These are phyloP conservation scores for Gisinianus flammeolus DNA, from an alignment of 2,888 invertebrate genomes.

Conservation along the genomic window DNA sequence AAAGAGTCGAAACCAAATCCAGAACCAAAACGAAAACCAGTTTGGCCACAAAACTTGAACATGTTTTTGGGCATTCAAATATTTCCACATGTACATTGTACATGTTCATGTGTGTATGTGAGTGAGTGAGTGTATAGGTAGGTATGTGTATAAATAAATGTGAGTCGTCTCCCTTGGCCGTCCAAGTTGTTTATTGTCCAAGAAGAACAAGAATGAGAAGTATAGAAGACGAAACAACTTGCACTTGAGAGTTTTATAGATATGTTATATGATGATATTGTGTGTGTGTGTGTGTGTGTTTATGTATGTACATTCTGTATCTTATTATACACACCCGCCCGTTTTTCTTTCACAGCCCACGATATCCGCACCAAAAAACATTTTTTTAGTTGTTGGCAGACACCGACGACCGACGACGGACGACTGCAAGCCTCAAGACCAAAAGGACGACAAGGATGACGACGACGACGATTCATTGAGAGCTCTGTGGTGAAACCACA, in stretches of 20 bases:
- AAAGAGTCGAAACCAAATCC: neutral
- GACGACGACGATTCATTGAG: neutral
- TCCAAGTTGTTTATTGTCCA: neutral
- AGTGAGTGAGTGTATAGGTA: neutral
- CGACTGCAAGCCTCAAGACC: neutral
- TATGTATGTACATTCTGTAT: neutral
- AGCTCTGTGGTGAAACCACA: no score
- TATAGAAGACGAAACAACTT: neutral
- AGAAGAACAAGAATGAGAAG: neutral
- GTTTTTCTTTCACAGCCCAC: neutral
- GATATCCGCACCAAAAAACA: neutral
- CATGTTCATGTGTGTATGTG: neutral
- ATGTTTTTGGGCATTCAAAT: slow-evolving; percentile 16
- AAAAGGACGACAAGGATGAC: neutral
- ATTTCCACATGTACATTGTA: neutral
- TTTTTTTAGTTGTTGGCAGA: neutral
- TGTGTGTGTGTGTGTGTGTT: no score
- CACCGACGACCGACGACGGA: neutral
- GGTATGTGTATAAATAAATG: neutral
- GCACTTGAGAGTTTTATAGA: no score
- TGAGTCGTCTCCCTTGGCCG: neutral
- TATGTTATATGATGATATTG: no score
- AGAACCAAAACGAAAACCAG: slow-evolving; percentile 6
- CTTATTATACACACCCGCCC: neutral
- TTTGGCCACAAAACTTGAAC: slow-evolving; percentile 19